Evolutionary conservation across 2,797 vertebrate genomes (phyloP).

Genomic region (Phataginus tricuspis): DNA sequence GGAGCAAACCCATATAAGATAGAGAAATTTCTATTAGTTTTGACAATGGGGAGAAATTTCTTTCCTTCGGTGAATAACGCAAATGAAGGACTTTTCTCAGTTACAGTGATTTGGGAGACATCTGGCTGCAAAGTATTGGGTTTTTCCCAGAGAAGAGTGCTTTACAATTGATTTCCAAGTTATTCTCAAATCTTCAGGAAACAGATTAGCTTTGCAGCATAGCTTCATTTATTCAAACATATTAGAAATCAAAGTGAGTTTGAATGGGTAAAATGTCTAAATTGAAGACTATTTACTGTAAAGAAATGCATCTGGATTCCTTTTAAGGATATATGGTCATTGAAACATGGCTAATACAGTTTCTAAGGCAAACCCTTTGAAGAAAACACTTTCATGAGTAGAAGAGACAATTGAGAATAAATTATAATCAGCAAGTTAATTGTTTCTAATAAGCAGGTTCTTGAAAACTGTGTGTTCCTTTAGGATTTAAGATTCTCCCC

Average conservation of each 20-base stretch:
- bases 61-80: conserved; percentile 56
- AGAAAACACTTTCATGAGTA: conserved; percentile 67
- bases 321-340: conserved; percentile 59
- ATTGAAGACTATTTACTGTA: conserved; percentile 64
- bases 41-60: conserved; percentile 48
- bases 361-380: conserved; percentile 72
- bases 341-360: conserved; percentile 66
- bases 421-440: conserved; percentile 70
- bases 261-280: conserved; percentile 72
- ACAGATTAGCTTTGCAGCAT: conserved; percentile 58
- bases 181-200: conserved; percentile 71
- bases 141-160: conserved; percentile 56
- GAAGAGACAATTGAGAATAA: conserved; percentile 64
- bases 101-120: conserved; percentile 47
- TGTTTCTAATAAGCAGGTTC: conserved; percentile 65
- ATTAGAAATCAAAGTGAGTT: conserved; percentile 77
- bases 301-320: conserved; percentile 77
- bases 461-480: conserved; percentile 58
- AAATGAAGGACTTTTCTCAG: conserved; percentile 44
- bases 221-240: conserved; percentile 67
- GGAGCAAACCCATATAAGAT: conserved; percentile 49
- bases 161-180: conserved; percentile 66
- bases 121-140: conserved; percentile 60
- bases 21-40: conserved; percentile 53
- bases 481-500: conserved; percentile 41